These are phyloP conservation scores for Triplophysa siluroides DNA, from an alignment of 2,113 vertebrate genomes.

Conservation along the genomic window DNA sequence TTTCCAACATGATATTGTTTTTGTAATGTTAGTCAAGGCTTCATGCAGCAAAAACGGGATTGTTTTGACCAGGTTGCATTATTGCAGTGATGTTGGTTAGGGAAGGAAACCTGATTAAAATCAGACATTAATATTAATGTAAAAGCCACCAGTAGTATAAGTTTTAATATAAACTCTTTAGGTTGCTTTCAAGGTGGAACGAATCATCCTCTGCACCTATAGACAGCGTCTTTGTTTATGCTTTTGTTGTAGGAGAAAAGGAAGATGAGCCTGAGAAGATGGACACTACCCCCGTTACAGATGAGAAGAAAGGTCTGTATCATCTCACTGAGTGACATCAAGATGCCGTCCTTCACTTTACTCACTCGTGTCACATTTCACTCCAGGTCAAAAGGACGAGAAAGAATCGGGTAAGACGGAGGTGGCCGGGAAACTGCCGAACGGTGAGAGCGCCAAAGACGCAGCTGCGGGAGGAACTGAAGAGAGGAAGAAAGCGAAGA, in stretches of 20 bases:
- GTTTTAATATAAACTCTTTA: too few relatives aligned
- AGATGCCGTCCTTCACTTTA: background rate
- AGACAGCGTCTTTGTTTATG: background rate
- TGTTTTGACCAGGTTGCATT: too few relatives aligned
- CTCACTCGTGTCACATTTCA: background rate
- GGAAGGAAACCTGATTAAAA: too few relatives aligned
- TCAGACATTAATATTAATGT: too few relatives aligned
- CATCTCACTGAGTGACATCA: background rate
- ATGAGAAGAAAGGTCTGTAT: slow-evolving; percentile 68
- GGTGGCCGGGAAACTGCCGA: slow-evolving; percentile 85
- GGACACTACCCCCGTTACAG: slow-evolving; percentile 54
- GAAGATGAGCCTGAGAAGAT: slow-evolving; percentile 67
- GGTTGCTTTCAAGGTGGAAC: background rate
- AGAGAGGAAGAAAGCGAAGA: slow-evolving; percentile 88
- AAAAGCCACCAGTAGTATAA: too few relatives aligned
- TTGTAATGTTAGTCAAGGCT: too few relatives aligned
- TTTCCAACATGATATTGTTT: background rate
- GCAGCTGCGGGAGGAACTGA: slow-evolving; percentile 48
- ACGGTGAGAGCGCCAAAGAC: slow-evolving; percentile 87
- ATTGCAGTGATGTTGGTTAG: too few relatives aligned
- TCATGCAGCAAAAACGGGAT: too few relatives aligned
- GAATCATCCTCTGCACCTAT: too few relatives aligned
- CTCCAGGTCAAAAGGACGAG: slow-evolving; percentile 69
- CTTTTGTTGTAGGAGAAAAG: slow-evolving; percentile 55
- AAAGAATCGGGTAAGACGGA: slow-evolving; percentile 81